Percentiles rank a stretch among this genome's conserved stretches.
Evolutionary conservation across 2,888 invertebrate genomes (phyloP).

Genomic region (Hydraecia micacea): DNA sequence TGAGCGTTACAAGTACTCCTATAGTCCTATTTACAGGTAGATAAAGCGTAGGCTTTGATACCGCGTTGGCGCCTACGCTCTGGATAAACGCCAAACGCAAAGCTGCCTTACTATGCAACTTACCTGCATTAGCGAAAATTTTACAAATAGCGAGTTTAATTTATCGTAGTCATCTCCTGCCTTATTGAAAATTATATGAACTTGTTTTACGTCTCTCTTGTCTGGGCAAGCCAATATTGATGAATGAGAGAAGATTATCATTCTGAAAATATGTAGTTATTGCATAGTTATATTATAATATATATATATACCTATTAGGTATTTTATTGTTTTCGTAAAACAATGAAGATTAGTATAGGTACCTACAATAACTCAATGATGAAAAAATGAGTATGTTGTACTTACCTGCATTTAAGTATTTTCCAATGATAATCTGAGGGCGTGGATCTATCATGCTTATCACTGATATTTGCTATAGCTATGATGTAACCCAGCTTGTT

Average conservation of each 20-base stretch:
- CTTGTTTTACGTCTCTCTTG: conserved; percentile 79
- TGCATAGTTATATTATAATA: too few species aligned
- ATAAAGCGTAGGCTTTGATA: neutral
- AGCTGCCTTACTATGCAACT: conserved; percentile 27
- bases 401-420: conserved; percentile 86
- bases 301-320: too few species aligned
- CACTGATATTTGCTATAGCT: conserved; percentile 81
- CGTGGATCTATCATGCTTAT: conserved; percentile 86
- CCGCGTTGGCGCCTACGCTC: neutral
- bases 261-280: conserved; percentile 73
- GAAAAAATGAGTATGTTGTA: neutral
- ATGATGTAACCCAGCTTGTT: conserved; percentile 78
- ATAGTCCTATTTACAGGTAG: neutral
- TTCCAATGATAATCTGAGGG: conserved; percentile 88
- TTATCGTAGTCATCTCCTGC: conserved; percentile 82
- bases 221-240: conserved; percentile 85
- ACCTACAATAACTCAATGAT: neutral
- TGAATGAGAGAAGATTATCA: conserved; percentile 86
- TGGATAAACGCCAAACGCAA: neutral
- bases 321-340: neutral
- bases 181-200: conserved; percentile 84
- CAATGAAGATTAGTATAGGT: conserved; percentile 1
- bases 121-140: conserved; percentile 83
- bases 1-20: neutral
- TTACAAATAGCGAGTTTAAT: conserved; percentile 80